Evolutionary conservation across 2,888 invertebrate species (phyloP), one percentile per base, ranked within the genome.

Genomic region (Watsonalla cultraria): DNA sequence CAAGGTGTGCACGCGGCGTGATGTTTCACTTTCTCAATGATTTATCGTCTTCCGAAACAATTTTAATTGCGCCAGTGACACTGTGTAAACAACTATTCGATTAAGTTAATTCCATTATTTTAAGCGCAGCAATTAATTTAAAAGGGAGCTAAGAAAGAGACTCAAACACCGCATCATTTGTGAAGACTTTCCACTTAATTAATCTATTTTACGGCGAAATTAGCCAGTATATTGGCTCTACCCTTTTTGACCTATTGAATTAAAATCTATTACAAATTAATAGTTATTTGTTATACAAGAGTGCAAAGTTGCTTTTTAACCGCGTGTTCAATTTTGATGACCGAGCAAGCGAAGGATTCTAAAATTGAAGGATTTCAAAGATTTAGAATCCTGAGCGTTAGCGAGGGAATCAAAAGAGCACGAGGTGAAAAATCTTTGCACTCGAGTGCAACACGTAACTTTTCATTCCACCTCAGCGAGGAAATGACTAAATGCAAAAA

Each of bases 1-100:
- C 90, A 84, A 86, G 86, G 86, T 87, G 84, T 82, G 85, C 86
- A 82, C 72, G 71, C 69, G 72, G 73, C 81, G 84, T 90, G 90
- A 90, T 89, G 90, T 86, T 90, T 90, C 90, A 90, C 88, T 90
- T 86, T 87, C 84, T 73, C 84, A 89, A 89, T 90, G 89, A 90
- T 90, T 90, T 90, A 90, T 89, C 75, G 81, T 80, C 82, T 84
- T 78, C 75, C 72, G 82, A 82, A 90, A 90, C 90, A 90, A 90
- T 90, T 89, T 90, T 90, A 90, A 90, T 90, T 90, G 87, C 86
- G 80, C 74, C 68, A 82, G 86, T 90, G 90, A 90, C 90, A 90
- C 84, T 76, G 76, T 90, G 90, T 90, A 90, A 90, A 90, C 89
- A 90, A 89, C 88, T 90, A 90, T 90, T 90, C 88, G 90, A 90